phyloP scores from a whole-genome alignment of 2,888 invertebrate species.

The Drosophila greeni region DNA sequence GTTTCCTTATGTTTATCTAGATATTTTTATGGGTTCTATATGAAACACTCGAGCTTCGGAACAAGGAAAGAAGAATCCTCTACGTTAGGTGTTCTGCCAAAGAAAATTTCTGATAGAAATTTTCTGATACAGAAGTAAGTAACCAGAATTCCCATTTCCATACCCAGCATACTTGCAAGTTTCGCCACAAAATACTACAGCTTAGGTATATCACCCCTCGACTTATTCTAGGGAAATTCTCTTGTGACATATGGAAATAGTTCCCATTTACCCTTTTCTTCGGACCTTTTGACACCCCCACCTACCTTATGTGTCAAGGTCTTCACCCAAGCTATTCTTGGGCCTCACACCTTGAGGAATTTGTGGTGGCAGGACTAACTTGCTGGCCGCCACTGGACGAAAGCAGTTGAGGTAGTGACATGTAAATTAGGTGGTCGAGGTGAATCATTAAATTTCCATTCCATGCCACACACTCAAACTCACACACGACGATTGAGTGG shows the following conservation, averaged over 20 bases:
- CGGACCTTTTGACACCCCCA: slow-evolving; percentile 1
- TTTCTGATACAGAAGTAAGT: not conserved
- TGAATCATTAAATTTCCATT: slow-evolving; percentile 35
- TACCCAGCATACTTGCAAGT: not conserved
- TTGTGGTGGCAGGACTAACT: slow-evolving; percentile 4
- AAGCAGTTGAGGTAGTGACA: slow-evolving; percentile 24
- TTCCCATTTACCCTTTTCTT: slow-evolving; percentile 1
- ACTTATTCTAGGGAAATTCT: slow-evolving; percentile 1
- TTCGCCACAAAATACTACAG: not conserved
- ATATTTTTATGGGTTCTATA: not conserved
- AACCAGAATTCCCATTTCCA: not conserved
- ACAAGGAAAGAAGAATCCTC: no score
- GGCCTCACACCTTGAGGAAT: slow-evolving; percentile 30
- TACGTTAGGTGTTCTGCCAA: not conserved
- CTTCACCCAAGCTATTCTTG: slow-evolving; percentile 4
- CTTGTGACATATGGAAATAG: slow-evolving; percentile 2
- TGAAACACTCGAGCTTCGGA: not conserved
- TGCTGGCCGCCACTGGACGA: not conserved
- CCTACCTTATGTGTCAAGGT: slow-evolving; percentile 29
- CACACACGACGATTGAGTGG: slow-evolving; percentile 32
- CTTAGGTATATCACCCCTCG: not conserved
- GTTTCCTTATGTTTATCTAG: not conserved
- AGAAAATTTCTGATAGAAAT: not conserved
- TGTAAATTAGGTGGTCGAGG: slow-evolving; percentile 41
- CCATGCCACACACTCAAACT: slow-evolving; percentile 7